These are phyloP conservation scores for Stegophylla sp. DNA, from an alignment of 2,888 invertebrate species.

Conservation along the genomic window DNA sequence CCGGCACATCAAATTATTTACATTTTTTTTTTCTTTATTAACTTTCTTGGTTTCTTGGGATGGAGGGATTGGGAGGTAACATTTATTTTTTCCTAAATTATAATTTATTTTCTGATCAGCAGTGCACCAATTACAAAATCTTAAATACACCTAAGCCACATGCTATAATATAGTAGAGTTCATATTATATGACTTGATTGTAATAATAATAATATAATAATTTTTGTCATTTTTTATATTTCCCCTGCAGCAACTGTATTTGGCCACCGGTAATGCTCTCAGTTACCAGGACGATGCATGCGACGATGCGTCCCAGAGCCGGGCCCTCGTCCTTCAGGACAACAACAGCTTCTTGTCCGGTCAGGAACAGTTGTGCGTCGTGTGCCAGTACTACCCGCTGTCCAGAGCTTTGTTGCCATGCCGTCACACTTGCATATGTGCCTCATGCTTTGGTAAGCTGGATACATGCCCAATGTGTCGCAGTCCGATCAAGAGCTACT, in stretches of 20 bases:
- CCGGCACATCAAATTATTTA: too few species aligned
- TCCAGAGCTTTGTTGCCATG: constrained; percentile 84
- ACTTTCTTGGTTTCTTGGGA: too few species aligned
- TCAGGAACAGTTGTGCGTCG: constrained; percentile 77
- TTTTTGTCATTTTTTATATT: not conserved
- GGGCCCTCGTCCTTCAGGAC: constrained; percentile 61
- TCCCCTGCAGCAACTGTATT: constrained; percentile 74
- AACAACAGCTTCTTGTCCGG: constrained; percentile 64
- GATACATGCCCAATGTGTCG: constrained; percentile 89
- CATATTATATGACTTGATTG: too few species aligned
- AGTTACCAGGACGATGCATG: constrained; percentile 67
- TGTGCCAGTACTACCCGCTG: constrained; percentile 80
- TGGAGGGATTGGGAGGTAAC: too few species aligned
- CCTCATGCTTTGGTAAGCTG: constrained; percentile 79
- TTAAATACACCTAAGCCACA: too few species aligned
- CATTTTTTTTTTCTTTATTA: too few species aligned
- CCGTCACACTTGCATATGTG: constrained; percentile 84
- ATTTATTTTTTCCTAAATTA: too few species aligned
- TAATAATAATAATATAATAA: too few species aligned
- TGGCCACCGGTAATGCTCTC: constrained; percentile 74
- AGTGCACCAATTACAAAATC: too few species aligned
- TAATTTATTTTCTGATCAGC: too few species aligned
- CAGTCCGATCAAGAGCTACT: constrained; percentile 81
- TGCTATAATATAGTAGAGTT: too few species aligned
- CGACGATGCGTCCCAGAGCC: constrained; percentile 64